A percentile compares a stretch with the other conserved stretches of the same genome.
These are phyloP conservation scores for Notothenia coriiceps DNA, from an alignment of 2,113 vertebrate species.

Conservation along the genomic window DNA sequence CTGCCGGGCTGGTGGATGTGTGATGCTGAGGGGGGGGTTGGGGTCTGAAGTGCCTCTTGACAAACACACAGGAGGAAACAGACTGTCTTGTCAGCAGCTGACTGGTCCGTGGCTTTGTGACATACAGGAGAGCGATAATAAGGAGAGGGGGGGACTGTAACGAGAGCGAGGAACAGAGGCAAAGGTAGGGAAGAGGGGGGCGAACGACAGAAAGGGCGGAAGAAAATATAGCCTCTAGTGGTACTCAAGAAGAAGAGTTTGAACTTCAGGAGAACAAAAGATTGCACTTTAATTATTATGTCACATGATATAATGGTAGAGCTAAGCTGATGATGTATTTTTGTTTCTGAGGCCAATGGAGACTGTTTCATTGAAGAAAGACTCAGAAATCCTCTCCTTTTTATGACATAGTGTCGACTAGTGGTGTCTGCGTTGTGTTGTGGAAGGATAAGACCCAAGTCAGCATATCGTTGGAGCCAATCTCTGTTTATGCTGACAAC, in stretches of 20 bases:
- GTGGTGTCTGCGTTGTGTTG: no score
- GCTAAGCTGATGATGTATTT: no score
- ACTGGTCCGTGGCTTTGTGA: slow-evolving; percentile 16
- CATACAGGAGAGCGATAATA: slow-evolving; percentile 10
- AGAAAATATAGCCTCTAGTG: not conserved
- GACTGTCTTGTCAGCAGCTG: slow-evolving; percentile 33
- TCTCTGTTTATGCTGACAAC: no score
- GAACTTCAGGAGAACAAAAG: not conserved
- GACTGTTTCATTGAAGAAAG: no score
- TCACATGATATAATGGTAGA: no score
- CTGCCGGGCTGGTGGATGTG: slow-evolving; percentile 39
- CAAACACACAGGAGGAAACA: slow-evolving; percentile 38
- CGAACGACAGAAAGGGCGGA: no score
- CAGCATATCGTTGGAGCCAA: no score
- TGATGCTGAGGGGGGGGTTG: slow-evolving; percentile 11
- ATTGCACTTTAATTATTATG: not conserved
- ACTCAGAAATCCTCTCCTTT: no score
- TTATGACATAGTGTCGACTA: no score
- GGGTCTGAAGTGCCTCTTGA: slow-evolving; percentile 26
- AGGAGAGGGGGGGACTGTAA: not conserved
- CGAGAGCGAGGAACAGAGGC: not conserved
- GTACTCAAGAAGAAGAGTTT: not conserved
- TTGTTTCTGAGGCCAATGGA: no score
- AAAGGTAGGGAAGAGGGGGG: not conserved
- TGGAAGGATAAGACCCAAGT: no score